Conservation (phyloP, 2,113 vertebrate genomes). For the Psammodynastes pulverulentus region DNA sequence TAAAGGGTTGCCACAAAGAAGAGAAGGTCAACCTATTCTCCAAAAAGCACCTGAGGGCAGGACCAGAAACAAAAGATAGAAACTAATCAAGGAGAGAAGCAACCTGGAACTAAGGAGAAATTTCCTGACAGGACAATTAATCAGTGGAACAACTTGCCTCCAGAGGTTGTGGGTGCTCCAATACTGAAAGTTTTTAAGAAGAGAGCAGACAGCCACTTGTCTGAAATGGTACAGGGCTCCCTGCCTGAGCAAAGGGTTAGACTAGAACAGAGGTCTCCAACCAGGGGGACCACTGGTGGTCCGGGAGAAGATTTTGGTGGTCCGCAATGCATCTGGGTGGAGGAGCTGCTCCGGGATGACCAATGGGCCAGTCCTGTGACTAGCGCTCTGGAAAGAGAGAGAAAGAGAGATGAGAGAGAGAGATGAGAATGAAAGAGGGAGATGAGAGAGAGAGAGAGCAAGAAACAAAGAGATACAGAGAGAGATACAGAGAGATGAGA, state of each 20-base stretch:
- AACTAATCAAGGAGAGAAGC: background rate
- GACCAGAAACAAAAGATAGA: background rate
- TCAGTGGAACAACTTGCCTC: background rate
- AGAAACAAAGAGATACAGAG: too few relatives aligned
- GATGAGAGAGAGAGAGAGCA: too few relatives aligned
- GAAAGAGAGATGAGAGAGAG: too few relatives aligned
- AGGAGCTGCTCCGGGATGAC: too few relatives aligned
- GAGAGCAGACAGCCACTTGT: rapidly evolving
- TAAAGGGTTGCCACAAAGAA: background rate
- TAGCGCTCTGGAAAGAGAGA: too few relatives aligned
- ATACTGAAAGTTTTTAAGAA: background rate
- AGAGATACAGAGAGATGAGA: too few relatives aligned
- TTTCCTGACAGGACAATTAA: background rate
- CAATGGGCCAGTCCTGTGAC: too few relatives aligned
- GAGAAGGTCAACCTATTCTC: rapidly evolving
- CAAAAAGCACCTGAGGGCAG: background rate
- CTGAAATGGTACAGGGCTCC: background rate
- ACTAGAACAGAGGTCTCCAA: too few relatives aligned
- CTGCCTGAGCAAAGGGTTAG: background rate
- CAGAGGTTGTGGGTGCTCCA: background rate
- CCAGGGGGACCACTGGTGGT: too few relatives aligned
- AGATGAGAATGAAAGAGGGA: too few relatives aligned
- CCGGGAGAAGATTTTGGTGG: too few relatives aligned
- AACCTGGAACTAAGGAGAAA: background rate
- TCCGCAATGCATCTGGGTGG: too few relatives aligned